Conservation (phyloP, 1,140 invertebrate species). For the Dermatophagoides farinae region DNA sequence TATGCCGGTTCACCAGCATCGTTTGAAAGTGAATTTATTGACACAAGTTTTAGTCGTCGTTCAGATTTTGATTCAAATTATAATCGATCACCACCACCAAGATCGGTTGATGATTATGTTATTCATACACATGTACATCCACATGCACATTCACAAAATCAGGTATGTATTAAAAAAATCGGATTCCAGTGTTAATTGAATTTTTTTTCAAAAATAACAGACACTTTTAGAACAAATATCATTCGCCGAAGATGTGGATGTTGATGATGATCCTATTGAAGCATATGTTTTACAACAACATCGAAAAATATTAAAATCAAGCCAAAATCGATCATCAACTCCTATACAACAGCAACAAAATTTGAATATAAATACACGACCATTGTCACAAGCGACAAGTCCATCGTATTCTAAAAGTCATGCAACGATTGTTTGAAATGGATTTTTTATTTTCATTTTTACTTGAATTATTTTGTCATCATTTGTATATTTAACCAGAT, state of each 20-base stretch:
- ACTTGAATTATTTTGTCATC: too few relatives aligned
- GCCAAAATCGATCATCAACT: not conserved
- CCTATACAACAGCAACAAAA: not conserved
- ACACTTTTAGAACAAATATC: not conserved
- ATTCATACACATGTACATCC: not conserved
- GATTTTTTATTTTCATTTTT: too few relatives aligned
- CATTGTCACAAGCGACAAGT: not conserved
- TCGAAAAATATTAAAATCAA: not conserved
- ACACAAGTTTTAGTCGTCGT: slow-evolving; percentile 1
- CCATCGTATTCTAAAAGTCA: slow-evolving; percentile 4
- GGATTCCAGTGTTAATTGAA: not conserved
- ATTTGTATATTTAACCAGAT: too few relatives aligned
- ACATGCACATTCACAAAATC: too few relatives aligned
- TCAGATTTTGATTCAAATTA: not conserved
- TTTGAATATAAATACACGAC: too few relatives aligned
- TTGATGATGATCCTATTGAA: not conserved
- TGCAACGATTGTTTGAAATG: not conserved
- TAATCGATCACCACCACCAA: not conserved
- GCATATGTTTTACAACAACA: not conserved
- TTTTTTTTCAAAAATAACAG: not conserved
- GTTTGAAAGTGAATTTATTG: not conserved
- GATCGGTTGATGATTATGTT: not conserved
- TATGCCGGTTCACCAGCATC: slow-evolving; percentile 5
- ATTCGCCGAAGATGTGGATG: not conserved
- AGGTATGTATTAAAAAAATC: too few relatives aligned